Base-by-base conservation (phyloP, 2,888 invertebrate species). In the Sesamia inferens region DNA sequence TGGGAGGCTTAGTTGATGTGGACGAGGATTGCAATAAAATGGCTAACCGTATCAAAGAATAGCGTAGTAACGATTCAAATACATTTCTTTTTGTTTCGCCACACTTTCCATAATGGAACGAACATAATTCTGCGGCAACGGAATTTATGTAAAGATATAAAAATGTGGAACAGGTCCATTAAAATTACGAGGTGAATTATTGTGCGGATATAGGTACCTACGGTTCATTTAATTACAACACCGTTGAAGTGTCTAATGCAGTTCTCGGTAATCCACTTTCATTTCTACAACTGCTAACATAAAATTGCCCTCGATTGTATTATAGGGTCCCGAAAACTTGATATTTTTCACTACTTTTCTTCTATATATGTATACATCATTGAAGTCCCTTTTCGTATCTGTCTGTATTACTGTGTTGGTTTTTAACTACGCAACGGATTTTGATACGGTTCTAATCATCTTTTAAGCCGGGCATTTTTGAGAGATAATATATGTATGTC, bases 71-170 rank as follows among this genome's bases (percentile, higher is more conserved):
- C 66, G 61, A 24, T 69, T 69, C 61, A 51, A 42, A 67, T 77
- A 79, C 72, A 68, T 72, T 81, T 81, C 31, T 77, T 63, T 81
- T 68, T 72, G 77, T 72, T 81, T 69, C 77, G 81, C 61, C 65
- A 81, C 80, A 80, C 78, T 81, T 81, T 81, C 82, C 80, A 74
- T 81, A 78, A 78, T 68, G 74, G 74, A 81, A 66, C 74, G 69
- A 57, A 68, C 69, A 69, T 73, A 74, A 58, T 73, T 72, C 51
- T 80, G 82, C 54, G 67, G 82, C 64, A 62, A 68, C 82, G 51
- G 70, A 81, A 65, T 81, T 74, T 80, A 68, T 81, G 69, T 81
- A 61, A 81, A 80, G 69, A 73, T 69, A 31, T 44, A 81, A 81
- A 78, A 76, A 68, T 77, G 64, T 76, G 58, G 79, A 73, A 66